Base-by-base conservation (phyloP, 2,888 invertebrate species). In the Dyspetes luteomarginatus region DNA sequence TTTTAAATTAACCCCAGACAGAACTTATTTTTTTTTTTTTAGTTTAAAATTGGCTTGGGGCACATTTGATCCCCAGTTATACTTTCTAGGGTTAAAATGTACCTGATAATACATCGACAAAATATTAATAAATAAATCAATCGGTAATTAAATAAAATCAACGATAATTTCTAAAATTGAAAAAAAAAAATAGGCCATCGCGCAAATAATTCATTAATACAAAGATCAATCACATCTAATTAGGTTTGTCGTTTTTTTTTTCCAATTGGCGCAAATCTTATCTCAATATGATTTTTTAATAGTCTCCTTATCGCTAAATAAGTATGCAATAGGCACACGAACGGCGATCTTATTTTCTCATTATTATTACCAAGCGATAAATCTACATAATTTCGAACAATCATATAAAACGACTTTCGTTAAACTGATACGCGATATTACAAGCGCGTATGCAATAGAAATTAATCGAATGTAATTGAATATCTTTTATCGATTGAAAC, bases 241-340 rank as follows among this genome's bases (percentile, higher is more conserved):
- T 28, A 5, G 26, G 48, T 36, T 19, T 68, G 9, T 24, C 22
- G 4, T 28, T 7, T 15, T 48, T 43, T 45, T 43, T 43, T 45
- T 43, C 55, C 52, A 30, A 58, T 36, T 36, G 3, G 19, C 22
- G 24, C 15, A 43, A 56, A 68, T 76, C 68, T 58, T 75, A 68
- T 75, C 75, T 41, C 28, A 19, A n/a, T 67, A 22, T n/a, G 17
- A 67, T 67, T 48, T 45, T 67, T 75, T 67, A 75, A 67, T 67
- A 67, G 68, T 28, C 52, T 60, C 7, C 48, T 48, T 48, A 48
- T 48, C 48, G 15, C 28, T 9, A 48, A 45, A 9, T 26, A 64
- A 45, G 45, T 17, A 45, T 26, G 26, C 9, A 43, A 45, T 15
- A 4, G 17, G 3, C 15, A 48, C n/a, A 48, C 24, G 26, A 15